These are phyloP conservation scores for Pollicipes pollicipes DNA, from an alignment of 1,140 invertebrate species.

Conservation along the genomic window DNA sequence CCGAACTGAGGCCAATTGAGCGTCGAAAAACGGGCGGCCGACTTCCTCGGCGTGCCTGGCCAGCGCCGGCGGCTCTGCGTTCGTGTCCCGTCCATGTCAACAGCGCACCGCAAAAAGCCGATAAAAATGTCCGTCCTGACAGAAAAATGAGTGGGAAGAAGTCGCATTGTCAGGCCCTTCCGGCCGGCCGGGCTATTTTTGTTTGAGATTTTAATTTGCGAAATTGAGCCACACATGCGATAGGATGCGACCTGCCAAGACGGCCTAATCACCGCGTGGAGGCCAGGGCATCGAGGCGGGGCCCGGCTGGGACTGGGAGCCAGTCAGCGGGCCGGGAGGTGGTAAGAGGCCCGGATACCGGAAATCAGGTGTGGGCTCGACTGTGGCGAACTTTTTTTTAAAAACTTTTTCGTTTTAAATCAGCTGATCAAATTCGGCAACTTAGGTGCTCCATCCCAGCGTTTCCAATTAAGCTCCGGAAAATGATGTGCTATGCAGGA, in stretches of 20 bases:
- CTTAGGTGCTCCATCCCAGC: too few relatives aligned
- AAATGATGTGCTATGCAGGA: too few relatives aligned
- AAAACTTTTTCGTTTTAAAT: too few relatives aligned
- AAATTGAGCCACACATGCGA: not conserved
- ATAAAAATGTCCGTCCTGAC: not conserved
- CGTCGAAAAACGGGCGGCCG: not conserved
- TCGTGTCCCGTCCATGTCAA: not conserved
- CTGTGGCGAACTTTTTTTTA: too few relatives aligned
- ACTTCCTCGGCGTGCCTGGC: not conserved
- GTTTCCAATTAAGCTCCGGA: too few relatives aligned
- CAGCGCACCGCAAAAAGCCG: not conserved
- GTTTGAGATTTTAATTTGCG: slow-evolving; percentile 1
- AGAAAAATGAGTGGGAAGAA: not conserved
- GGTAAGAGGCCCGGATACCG: too few relatives aligned
- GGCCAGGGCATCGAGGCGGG: too few relatives aligned
- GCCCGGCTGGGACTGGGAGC: not conserved
- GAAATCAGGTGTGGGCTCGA: too few relatives aligned
- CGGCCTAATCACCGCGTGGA: not conserved
- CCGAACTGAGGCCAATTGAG: not conserved
- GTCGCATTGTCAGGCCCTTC: not conserved
- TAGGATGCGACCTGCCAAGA: not conserved
- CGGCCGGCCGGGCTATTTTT: not conserved
- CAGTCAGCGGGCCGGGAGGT: too few relatives aligned
- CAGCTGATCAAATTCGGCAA: too few relatives aligned
- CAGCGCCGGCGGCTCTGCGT: not conserved